Evolutionary conservation across 2,113 vertebrate species (phyloP), one percentile per base, ranked within the genome.

Genomic region (Acrocephalus kingi): DNA sequence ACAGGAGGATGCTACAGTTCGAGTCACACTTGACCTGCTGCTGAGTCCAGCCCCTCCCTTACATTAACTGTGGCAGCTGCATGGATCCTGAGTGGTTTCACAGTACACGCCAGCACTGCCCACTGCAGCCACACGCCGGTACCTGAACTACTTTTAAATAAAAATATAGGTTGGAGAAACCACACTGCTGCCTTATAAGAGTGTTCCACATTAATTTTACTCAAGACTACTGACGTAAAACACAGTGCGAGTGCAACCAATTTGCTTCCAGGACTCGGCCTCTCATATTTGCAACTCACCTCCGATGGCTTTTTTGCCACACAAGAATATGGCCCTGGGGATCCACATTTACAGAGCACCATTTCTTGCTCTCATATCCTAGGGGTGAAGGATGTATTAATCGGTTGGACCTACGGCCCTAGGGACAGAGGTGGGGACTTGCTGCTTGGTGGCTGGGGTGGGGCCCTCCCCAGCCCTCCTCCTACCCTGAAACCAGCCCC

Each of bases 211-310:
- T 81, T 74, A 49, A 74, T 87, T 95, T 94, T 74, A 87, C 22
- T 67, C 52, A 55, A 52, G 48, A 33, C 35, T 77, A 37, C 76
- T 58, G 72, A 58, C 69, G 67, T 41, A 63, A 84, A 91, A 59
- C 28, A 35, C 48, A 66, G 41, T 0, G 0, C 21, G 66, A n/a
- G 25, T 54, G 58, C 67, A 74, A 56, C 13, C 46, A 54, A 8
- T 52, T 84, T 83, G 22, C 48, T 72, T 68, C 52, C 72, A 72
- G 48, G 48, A 24, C 51, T 74, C 0, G 0, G 39, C 55, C 31
- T 66, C 35, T 37, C 23, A 72, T 35, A 35, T 93, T 81, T 61
- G 43, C 39, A 59, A 22, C 39, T 84, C 58, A 25, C n/a, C 58
- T 61, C 15, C 3, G 0, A 25, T n/a, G 63, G 43, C 11, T 35